phyloP scores from a whole-genome alignment of 2,888 invertebrate species.

The Nomada hirtipes region DNA sequence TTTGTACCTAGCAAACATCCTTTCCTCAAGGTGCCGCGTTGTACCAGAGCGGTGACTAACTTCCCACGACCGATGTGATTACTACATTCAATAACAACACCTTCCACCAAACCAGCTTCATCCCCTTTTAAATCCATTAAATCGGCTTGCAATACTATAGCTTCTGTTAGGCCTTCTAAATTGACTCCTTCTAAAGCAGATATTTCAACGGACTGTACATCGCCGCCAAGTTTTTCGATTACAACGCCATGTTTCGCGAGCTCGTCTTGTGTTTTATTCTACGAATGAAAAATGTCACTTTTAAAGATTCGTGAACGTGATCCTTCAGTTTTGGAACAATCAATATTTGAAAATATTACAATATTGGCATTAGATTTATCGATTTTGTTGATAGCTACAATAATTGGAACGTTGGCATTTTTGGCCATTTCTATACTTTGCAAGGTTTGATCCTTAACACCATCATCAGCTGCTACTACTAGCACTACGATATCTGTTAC shows the following conservation, averaged over 20 bases:
- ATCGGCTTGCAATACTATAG: conserved; percentile 93
- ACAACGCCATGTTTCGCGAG: conserved; percentile 92
- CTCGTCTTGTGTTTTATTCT: conserved; percentile 91
- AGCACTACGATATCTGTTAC: conserved; percentile 97
- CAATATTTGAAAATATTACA: conserved; percentile 84
- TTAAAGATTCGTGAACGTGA: neutral
- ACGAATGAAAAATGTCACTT: conserved; percentile 57
- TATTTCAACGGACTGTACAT: conserved; percentile 95
- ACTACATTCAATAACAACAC: conserved; percentile 94
- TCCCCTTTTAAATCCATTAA: conserved; percentile 94
- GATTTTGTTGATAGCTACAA: conserved; percentile 99
- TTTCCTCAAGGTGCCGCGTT: conserved; percentile 87
- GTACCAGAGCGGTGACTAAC: conserved; percentile 86
- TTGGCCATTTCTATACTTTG: conserved; percentile 96
- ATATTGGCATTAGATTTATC: conserved; percentile 96
- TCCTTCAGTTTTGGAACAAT: neutral
- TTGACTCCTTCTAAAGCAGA: conserved; percentile 95
- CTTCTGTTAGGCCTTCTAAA: conserved; percentile 92
- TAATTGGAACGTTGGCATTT: conserved; percentile 93
- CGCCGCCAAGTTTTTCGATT: conserved; percentile 95
- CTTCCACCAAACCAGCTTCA: conserved; percentile 93
- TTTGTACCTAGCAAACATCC: conserved; percentile 85
- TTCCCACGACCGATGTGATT: conserved; percentile 89
- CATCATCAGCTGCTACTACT: conserved; percentile 99
- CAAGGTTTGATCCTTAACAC: conserved; percentile 98